A percentile compares a stretch with the other conserved stretches of the same genome.
Evolutionary conservation across 1,140 invertebrate genomes (phyloP).

Genomic region (Odontomachus brunneus): DNA sequence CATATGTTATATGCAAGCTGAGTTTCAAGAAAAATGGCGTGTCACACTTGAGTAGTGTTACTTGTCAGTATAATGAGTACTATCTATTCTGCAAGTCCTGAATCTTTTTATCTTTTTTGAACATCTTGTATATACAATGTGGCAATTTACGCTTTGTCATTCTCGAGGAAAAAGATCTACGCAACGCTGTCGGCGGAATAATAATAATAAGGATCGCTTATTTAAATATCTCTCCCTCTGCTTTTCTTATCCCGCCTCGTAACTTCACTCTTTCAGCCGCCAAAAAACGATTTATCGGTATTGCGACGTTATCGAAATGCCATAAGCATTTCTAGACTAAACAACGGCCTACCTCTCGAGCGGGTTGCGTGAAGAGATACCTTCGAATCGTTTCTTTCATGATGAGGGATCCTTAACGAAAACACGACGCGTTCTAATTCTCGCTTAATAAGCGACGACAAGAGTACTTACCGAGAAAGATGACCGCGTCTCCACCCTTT

Average conservation of each 20-base stretch:
- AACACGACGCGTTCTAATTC: constrained; percentile 26
- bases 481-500: constrained; percentile 18
- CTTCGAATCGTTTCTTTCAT: not conserved
- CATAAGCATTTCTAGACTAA: not conserved
- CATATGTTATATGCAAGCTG: no score
- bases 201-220: not conserved
- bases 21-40: no score
- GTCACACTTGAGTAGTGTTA: no score
- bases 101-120: no score
- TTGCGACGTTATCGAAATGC: not conserved
- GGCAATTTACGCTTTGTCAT: not conserved
- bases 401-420: not conserved
- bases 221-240: not conserved
- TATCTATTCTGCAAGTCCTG: no score
- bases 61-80: no score
- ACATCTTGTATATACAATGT: no score
- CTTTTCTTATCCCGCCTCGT: no score
- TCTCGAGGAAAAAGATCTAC: not conserved
- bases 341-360: constrained; percentile 3
- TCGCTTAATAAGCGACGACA: constrained; percentile 34
- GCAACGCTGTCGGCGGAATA: not conserved
- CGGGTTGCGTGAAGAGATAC: not conserved
- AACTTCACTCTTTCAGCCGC: not conserved
- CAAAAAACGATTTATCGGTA: constrained; percentile 9
- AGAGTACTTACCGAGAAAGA: not conserved